These are phyloP conservation scores for Cenopis cana DNA, from an alignment of 2,888 invertebrate genomes.

Conservation along the genomic window DNA sequence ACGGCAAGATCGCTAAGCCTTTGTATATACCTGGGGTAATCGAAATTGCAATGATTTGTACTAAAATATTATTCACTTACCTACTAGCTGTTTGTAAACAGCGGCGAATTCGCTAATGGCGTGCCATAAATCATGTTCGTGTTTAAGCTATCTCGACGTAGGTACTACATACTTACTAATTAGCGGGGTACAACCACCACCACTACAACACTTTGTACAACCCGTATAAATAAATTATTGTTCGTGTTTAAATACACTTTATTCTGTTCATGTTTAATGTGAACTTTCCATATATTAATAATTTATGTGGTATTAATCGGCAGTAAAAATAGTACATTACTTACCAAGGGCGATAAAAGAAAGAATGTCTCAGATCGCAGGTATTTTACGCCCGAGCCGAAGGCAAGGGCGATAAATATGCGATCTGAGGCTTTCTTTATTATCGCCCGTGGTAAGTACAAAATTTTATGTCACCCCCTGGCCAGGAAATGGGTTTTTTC, in stretches of 20 bases:
- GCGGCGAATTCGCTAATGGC: conserved; percentile 36
- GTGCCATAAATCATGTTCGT: conserved; percentile 42
- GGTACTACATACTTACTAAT: conserved; percentile 27
- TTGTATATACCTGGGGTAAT: background rate
- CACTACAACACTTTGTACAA: conserved; percentile 12
- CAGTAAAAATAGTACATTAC: conserved; percentile 1
- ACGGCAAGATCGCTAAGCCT: background rate
- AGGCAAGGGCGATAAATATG: too few species aligned
- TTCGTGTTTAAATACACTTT: conserved; percentile 19
- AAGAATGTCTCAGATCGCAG: too few species aligned
- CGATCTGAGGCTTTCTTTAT: too few species aligned
- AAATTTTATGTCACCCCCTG: too few species aligned
- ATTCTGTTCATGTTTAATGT: background rate
- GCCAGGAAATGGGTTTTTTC: too few species aligned
- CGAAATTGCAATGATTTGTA: background rate
- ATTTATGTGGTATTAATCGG: too few species aligned
- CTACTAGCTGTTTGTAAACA: conserved; percentile 37
- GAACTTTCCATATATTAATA: background rate
- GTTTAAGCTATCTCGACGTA: conserved; percentile 35
- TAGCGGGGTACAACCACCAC: conserved; percentile 23
- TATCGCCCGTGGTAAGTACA: too few species aligned
- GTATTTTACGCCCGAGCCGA: too few species aligned
- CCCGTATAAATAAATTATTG: conserved; percentile 16
- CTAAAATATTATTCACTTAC: conserved; percentile 28
- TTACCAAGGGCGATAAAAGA: too few species aligned